Base-by-base conservation (phyloP, 2,888 invertebrate species). In the Apamea sordens region DNA sequence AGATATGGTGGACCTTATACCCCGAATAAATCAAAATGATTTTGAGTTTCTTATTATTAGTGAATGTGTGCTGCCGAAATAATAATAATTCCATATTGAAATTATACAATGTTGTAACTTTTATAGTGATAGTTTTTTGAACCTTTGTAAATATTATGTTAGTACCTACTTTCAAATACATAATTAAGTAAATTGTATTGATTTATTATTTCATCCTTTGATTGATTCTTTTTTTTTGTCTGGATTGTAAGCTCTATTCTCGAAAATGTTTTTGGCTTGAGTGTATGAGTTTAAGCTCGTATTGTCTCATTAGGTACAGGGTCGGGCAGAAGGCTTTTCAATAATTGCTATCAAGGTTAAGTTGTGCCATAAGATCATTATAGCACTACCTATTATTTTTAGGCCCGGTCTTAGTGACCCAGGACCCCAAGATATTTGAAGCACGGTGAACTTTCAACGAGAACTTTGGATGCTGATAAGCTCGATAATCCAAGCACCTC, bases 141-240 rank as follows among this genome's bases (percentile, higher is more conserved):
- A 67, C 41, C 32, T 59, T 71, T 79, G 72, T 73, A 67, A 50
- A 79, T 79, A 67, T 59, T 67, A 50, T 79, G 41, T 73, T n/a
- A 64, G 71, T 61, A 53, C 15, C 41, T 68, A 53, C 24, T 44
- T 80, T 61, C 10, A 80, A 80, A 61, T 80, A 80, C 10, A 80
- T 80, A n/a, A 59, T 41, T 44, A 44, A 24, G 41, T 44, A 67
- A 68, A 53, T 61, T 24, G 18, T 53, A 7, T 61, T 80, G 44
- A 53, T 61, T 61, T 79, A 65, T 67, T 53, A 50, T 80, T 85
- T 80, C 11, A 21, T 41, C 67, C 7, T 50, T 24, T 28, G 5
- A 41, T 63, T 41, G 32, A 8, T 50, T 18, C 3, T 0, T 7
- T 13, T 47, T 21, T 28, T 47, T 63, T 63, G n/a, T 47, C 13